Base-by-base conservation (phyloP, 2,113 vertebrate genomes). In the Tonatia bakeri region DNA sequence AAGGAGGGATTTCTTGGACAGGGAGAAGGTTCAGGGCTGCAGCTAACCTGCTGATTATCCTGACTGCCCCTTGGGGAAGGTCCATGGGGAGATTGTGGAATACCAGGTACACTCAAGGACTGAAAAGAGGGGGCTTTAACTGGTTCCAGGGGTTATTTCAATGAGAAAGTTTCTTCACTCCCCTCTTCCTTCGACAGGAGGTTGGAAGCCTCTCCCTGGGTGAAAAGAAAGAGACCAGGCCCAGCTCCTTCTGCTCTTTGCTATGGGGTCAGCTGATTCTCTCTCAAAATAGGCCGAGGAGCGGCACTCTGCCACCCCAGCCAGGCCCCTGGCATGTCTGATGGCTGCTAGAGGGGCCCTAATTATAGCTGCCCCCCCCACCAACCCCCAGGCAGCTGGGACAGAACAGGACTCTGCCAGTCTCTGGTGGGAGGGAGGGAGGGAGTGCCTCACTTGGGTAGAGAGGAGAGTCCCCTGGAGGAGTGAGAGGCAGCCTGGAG, bases 211-310 rank as follows among this genome's bases (percentile, higher is more conserved):
- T 54, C 92, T 89, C 88, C 43, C 22, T 43, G 36, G 64, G n/a
- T 33, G 31, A 76, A n/a, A 40, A 83, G 81, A 82, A 15, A 80
- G 43, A 36, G 24, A 9, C 40, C 12, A 17, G 76, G 54, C 72
- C 72, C 20, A 47, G 50, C 47, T 73, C 59, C 36, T 8, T 83
- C 4, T 67, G n/a, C 43, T 15, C 56, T 65, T 40, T 45, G 86
- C 94, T 64, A 0, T 31, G 40, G 76, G 82, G 40, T 96, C 96
- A 97, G 88, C 94, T 93, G 91, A 79, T 76, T 76, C 61, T 75
- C 47, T 70, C 64, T 97, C 91, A 98, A 97, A 98, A 98, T 98
- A 98, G 97, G 94, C 54, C 77, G 54, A 5, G 67, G 75, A 91
- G 94, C 64, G 38, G 0, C 3, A 9, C 86, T 81, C 56, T 75